Base-by-base conservation (phyloP, 92 coral and sea anemone genomes). In the Heliopora coerulea region DNA sequence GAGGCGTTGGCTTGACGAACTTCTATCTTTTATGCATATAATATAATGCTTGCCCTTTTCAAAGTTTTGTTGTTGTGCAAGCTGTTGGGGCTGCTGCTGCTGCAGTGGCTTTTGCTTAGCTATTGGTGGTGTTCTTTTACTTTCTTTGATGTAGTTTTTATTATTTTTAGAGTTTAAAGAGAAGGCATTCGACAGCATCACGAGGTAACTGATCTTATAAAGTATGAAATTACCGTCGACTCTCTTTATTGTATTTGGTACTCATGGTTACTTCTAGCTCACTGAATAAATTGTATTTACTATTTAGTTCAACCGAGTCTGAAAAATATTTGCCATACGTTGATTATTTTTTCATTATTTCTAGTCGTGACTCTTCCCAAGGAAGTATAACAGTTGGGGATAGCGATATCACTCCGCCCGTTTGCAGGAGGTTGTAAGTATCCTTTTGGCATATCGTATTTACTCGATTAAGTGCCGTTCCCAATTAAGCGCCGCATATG, bases 381-480 rank as follows among this genome's bases (percentile, higher is more conserved):
- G 79, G 91, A 19, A 87, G 91, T 49, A 92, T 88, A 26, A 80
- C 89, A 1, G 77, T 83, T 37, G 91, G 86, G 19, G 88, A 88
- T 35, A 86, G 89, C 34, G 87, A 87, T 50, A 86, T 77, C 9
- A 89, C 96, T 35, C 96, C 96, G 42, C 96, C 96, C 39, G 64
- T 89, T 49, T 83, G 88, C 49, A 68, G 86, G 44, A 86, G 87
- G 21, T 44, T 67, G 74, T 67, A 49, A 67, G 74, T 67, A 44
- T 7, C 13, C 30, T 35, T 19, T 1, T 27, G 1, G 24, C 18
- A 12, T 19, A n/a, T n/a, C n/a, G n/a, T n/a, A n/a, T n/a, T n/a
- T n/a, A n/a, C n/a, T n/a, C n/a, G n/a, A n/a, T n/a, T n/a, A n/a
- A n/a, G n/a, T n/a, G n/a, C n/a, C n/a, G n/a, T n/a, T n/a, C n/a